Evolutionary conservation across 2,113 vertebrate genomes (phyloP), one percentile per base, ranked within the genome.

Genomic region (Microtus ochrogaster): DNA sequence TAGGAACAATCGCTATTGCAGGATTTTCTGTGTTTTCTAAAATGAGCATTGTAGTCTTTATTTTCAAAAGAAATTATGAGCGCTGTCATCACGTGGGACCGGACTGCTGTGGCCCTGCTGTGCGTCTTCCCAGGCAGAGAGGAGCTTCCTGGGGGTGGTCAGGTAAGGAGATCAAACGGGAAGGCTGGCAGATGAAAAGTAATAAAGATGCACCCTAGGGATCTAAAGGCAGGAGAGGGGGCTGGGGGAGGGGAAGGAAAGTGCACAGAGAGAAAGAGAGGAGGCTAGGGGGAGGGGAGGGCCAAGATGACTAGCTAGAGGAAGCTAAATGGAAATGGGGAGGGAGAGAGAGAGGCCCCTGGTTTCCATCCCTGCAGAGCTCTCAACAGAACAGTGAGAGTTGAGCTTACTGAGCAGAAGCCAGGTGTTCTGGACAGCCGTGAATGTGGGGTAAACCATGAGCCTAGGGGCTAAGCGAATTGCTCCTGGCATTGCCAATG

Each of bases 171-270:
- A 77, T 61, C 85, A 88, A 88, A 55, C 22, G 12, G 44, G 72
- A 89, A 89, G 17, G 39, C 72, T 76, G 87, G 36, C 36, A 76
- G 87, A 47, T 21, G 72, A 89, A 63, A 77, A 77, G 72, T 41
- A 89, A 89, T 89, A 89, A 89, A 89, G 87, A 74, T 22, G n/a
- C 87, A 89, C 87, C 87, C 70, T 74, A 55, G 72, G 88, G 88
- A 89, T 73, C 55, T 76, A 61, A 47, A 41, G 7, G n/a, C 86
- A 73, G n/a, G 72, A 63, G 70, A n/a, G 28, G 28, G 72, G 52
- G 7, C 58, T 73, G 39, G 49, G 47, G 24, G n/a, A 41, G 47
- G 68, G 47, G 47, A 22, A n/a, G 24, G 68, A 21, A 9, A 8
- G 24, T 12, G 13, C 19, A 14, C 22, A 21, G 85, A 26, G 52